phyloP scores from a whole-genome alignment of 2,797 vertebrate genomes.

The Hypotaenidia okinawae region DNA sequence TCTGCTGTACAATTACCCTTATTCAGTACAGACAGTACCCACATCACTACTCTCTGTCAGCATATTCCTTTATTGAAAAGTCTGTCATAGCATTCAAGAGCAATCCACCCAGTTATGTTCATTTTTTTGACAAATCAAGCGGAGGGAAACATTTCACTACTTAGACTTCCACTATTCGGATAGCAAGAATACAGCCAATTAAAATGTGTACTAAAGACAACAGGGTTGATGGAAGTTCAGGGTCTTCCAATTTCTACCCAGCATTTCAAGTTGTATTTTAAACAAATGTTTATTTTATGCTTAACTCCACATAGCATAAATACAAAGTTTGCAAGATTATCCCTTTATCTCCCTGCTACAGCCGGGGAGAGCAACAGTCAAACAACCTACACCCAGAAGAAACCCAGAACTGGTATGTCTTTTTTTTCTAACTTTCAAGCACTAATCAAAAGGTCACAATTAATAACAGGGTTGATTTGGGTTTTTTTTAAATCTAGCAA shows the following conservation, averaged over 20 bases:
- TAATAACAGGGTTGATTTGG: not conserved
- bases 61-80: not conserved
- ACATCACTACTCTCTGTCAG: not conserved
- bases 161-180: not conserved
- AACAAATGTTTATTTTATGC: not conserved
- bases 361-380: not conserved
- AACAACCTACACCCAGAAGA: not conserved
- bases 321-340: slow-evolving; percentile 19
- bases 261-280: not conserved
- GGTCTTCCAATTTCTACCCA: not conserved
- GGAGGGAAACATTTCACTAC: not conserved
- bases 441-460: not conserved
- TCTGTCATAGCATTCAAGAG: not conserved
- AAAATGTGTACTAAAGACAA: not conserved
- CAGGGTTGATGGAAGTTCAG: not conserved
- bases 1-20: not conserved
- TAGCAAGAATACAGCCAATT: not conserved
- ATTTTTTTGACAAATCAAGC: not conserved
- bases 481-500: not conserved
- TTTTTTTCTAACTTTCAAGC: not conserved
- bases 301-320: slow-evolving; percentile 27
- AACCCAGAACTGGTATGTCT: not conserved
- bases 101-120: not conserved
- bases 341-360: slow-evolving; percentile 59
- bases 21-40: not conserved